Conservation (phyloP, 2,888 invertebrate species). For the Lepidocyrtoides sp. region DNA sequence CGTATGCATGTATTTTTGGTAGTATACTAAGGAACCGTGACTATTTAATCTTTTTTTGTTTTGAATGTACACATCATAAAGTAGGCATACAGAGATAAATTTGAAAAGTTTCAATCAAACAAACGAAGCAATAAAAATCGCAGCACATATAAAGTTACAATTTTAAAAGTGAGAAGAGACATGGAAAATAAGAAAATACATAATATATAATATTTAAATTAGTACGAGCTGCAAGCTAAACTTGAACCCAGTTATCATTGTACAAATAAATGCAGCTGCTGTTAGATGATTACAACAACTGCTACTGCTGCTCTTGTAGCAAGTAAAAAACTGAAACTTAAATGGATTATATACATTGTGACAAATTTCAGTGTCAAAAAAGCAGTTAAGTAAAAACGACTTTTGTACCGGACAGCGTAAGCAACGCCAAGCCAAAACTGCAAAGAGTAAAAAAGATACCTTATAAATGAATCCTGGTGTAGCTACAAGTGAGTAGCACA, state of each 20-base stretch:
- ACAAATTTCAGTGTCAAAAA: conserved; percentile 70
- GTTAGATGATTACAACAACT: not conserved
- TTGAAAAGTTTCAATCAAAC: not conserved
- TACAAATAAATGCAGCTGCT: conserved; percentile 25
- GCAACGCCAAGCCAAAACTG: not conserved
- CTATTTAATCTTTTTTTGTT: conserved; percentile 11
- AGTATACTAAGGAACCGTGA: not conserved
- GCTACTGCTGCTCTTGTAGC: conserved; percentile 12
- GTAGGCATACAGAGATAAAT: not conserved
- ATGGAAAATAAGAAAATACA: not conserved
- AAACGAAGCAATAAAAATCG: conserved; percentile 30
- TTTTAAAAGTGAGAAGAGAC: not conserved
- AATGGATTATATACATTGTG: conserved; percentile 59
- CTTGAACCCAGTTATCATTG: not conserved
- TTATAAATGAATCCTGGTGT: not conserved
- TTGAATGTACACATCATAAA: conserved; percentile 14
- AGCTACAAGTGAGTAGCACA: not conserved
- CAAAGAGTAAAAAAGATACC: not conserved
- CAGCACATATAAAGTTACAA: conserved; percentile 10
- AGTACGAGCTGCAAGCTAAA: not conserved
- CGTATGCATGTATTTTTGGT: not conserved
- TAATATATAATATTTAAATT: conserved; percentile 33
- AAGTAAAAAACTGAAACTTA: conserved; percentile 36
- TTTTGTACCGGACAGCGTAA: not conserved
- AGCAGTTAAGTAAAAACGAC: conserved; percentile 48